Evolutionary conservation across 2,888 invertebrate species (phyloP).

Genomic region (Agrenia bidenticulata): DNA sequence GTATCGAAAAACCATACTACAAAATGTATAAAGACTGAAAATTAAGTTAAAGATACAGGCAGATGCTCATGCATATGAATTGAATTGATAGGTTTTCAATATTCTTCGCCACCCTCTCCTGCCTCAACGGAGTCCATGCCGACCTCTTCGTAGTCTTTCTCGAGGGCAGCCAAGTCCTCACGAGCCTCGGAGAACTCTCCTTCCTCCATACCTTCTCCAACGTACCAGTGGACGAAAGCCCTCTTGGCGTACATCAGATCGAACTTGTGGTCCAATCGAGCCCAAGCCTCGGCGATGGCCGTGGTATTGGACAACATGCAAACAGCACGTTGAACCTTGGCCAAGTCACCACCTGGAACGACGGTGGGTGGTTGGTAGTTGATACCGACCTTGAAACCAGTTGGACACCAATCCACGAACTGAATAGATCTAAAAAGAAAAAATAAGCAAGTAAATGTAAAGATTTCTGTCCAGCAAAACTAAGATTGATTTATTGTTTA

Average conservation of each 20-base stretch:
- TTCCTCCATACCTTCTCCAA: slow-evolving; percentile 75
- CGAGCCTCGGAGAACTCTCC: slow-evolving; percentile 80
- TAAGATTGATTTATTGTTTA: neutral
- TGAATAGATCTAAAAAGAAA: slow-evolving; percentile 56
- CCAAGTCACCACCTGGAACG: slow-evolving; percentile 58
- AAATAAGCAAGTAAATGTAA: neutral
- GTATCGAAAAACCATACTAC: too few species aligned
- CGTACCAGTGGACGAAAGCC: slow-evolving; percentile 90
- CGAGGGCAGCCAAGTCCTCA: slow-evolving; percentile 72
- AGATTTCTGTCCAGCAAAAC: neutral
- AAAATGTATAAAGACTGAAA: too few species aligned
- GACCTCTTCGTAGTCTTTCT: slow-evolving; percentile 74
- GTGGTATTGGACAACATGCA: slow-evolving; percentile 89
- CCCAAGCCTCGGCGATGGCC: slow-evolving; percentile 97
- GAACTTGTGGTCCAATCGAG: slow-evolving; percentile 92
- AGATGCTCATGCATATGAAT: too few species aligned
- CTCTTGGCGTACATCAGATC: slow-evolving; percentile 96
- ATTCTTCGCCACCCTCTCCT: slow-evolving; percentile 63
- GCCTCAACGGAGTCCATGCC: slow-evolving; percentile 76
- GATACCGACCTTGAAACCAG: slow-evolving; percentile 53
- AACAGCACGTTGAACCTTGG: slow-evolving; percentile 74
- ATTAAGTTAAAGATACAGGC: too few species aligned
- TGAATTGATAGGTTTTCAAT: slow-evolving; percentile 15
- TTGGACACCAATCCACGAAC: slow-evolving; percentile 62
- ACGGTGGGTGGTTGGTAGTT: slow-evolving; percentile 50